Evolutionary conservation across 1,140 invertebrate species (phyloP).

Genomic region (Caenorhabditis remanei): DNA sequence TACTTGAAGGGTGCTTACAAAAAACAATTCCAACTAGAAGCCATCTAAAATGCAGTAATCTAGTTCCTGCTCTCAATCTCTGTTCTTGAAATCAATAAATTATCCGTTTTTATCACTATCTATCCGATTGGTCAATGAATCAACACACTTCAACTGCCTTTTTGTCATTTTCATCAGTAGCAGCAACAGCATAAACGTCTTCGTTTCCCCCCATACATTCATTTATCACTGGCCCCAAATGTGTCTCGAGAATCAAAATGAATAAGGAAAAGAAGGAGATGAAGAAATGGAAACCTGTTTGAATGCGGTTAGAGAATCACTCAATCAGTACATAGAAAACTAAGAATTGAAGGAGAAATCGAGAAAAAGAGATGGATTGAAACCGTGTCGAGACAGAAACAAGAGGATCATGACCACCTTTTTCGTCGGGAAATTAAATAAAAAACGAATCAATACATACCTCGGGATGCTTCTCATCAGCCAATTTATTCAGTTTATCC

Average conservation of each 20-base stretch:
- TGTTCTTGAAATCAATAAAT: not conserved
- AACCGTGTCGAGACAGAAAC: conserved; percentile 30
- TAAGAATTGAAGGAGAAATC: not conserved
- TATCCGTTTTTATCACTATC: no score
- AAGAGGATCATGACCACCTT: conserved; percentile 32
- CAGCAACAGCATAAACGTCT: not conserved
- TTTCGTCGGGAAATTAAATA: not conserved
- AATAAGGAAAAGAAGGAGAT: conserved; percentile 23
- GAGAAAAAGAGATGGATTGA: conserved; percentile 53
- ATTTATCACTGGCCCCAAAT: conserved; percentile 51
- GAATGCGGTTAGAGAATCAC: conserved; percentile 44
- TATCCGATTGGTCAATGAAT: not conserved
- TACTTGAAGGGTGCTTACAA: no score
- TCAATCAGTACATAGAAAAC: conserved; percentile 33
- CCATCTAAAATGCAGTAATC: no score
- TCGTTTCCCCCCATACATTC: not conserved
- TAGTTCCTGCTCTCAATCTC: not conserved
- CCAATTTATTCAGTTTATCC: conserved; percentile 65
- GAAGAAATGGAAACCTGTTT: conserved; percentile 22
- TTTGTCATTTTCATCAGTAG: conserved; percentile 5
- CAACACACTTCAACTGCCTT: not conserved
- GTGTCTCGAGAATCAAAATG: conserved; percentile 56
- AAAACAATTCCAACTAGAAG: no score
- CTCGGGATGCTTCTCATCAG: conserved; percentile 60
- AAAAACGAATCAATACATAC: conserved; percentile 33